Evolutionary conservation across 2,888 invertebrate genomes (phyloP).

Genomic region (Apocheima hispidaria): DNA sequence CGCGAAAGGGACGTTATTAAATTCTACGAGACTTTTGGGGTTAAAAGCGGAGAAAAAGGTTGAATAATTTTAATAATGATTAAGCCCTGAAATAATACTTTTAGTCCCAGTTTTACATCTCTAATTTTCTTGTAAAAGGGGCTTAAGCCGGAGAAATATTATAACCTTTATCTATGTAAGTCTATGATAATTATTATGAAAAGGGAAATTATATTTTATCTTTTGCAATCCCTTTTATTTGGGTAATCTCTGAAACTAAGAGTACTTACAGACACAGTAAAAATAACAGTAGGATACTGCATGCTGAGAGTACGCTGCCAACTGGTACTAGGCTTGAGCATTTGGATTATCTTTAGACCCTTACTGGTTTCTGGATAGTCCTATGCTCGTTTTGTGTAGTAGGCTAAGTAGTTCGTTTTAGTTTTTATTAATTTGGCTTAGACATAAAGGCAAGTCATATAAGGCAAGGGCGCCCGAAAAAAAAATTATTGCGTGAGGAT

Average conservation of each 20-base stretch:
- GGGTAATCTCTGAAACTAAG: not conserved
- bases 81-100: constrained; percentile 34
- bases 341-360: no score
- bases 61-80: constrained; percentile 63
- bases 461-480: no score
- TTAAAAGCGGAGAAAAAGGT: constrained; percentile 64
- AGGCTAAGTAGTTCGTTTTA: no score
- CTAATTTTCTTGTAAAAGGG: constrained; percentile 30
- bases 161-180: constrained; percentile 11
- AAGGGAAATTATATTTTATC: constrained; percentile 9
- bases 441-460: no score
- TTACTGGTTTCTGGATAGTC: no score
- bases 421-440: no score
- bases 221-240: constrained; percentile 6
- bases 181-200: constrained; percentile 13
- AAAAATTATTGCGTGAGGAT: no score
- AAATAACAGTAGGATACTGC: no score
- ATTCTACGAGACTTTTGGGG: constrained; percentile 62
- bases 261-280: not conserved
- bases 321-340: no score
- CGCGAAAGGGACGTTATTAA: constrained; percentile 62
- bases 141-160: constrained; percentile 9
- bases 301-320: no score
- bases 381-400: no score
- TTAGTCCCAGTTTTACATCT: constrained; percentile 29